Percentiles rank a stretch among this genome's conserved stretches.
Conservation (phyloP, 2,797 vertebrate genomes). For the Lagodon rhomboides region DNA sequence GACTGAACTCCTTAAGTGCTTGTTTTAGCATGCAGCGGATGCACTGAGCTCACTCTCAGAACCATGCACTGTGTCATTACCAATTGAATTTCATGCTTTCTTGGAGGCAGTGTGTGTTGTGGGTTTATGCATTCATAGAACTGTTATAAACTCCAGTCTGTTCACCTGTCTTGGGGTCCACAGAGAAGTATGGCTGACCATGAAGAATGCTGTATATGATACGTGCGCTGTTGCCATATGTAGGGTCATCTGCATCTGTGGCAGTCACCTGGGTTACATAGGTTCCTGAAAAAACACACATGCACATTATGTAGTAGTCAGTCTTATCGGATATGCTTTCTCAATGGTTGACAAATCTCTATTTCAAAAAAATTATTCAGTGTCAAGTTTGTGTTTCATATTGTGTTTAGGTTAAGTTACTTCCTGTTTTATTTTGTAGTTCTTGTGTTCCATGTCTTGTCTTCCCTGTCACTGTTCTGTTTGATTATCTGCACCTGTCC, state of each 20-base stretch:
- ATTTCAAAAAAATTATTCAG: too few species aligned
- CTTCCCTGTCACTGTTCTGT: too few species aligned
- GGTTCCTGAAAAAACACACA: conserved; percentile 84
- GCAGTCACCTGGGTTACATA: conserved; percentile 95
- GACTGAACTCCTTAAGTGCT: conserved; percentile 6
- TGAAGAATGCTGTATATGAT: conserved; percentile 96
- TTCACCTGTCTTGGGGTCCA: conserved; percentile 95
- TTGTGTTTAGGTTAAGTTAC: too few species aligned
- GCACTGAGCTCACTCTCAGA: neutral
- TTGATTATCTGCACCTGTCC: too few species aligned
- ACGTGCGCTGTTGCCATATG: conserved; percentile 94
- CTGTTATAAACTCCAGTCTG: neutral
- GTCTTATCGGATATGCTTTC: too few species aligned
- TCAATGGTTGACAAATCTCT: too few species aligned
- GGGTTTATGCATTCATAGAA: conserved; percentile 29
- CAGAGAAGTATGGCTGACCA: conserved; percentile 96
- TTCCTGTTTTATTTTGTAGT: too few species aligned
- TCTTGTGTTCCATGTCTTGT: too few species aligned
- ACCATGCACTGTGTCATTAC: conserved; percentile 11
- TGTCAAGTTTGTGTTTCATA: too few species aligned
- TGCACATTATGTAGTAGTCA: neutral
- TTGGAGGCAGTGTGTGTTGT: neutral
- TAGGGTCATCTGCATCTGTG: conserved; percentile 94
- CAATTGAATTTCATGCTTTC: conserved; percentile 14
- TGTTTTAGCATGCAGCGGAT: conserved; percentile 35